Percentiles rank a stretch among this genome's conserved stretches.
phyloP scores from a whole-genome alignment of 2,888 invertebrate genomes.

The Parnassius apollo region DNA sequence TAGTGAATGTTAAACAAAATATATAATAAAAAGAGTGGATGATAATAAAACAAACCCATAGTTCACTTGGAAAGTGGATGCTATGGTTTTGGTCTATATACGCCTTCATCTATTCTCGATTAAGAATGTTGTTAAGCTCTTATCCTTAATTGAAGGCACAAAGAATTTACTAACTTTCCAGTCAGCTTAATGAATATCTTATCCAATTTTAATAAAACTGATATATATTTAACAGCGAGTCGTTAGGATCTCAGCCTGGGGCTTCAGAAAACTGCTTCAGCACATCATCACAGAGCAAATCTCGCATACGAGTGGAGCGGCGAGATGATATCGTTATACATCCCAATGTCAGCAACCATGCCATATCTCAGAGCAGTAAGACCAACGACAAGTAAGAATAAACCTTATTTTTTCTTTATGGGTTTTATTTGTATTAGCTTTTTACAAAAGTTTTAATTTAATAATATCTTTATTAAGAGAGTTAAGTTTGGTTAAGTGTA shows the following conservation, averaged over 20 bases:
- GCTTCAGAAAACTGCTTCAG: conserved; percentile 83
- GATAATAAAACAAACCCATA: no score
- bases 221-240: conserved; percentile 53
- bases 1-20: no score
- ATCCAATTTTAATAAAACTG: background rate
- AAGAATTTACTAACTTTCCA: background rate
- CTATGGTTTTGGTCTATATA: no score
- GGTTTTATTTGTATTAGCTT: no score
- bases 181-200: background rate
- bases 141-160: no score
- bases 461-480: no score
- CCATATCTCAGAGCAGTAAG: conserved; percentile 43
- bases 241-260: conserved; percentile 77
- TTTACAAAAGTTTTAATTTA: no score
- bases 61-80: no score
- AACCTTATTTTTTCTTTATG: background rate
- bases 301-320: conserved; percentile 90
- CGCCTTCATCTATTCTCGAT: no score
- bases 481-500: no score
- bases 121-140: no score
- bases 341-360: conserved; percentile 79
- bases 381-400: conserved; percentile 50
- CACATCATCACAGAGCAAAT: conserved; percentile 88
- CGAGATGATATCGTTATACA: conserved; percentile 83
- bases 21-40: no score